phyloP scores from a whole-genome alignment of 2,113 vertebrate genomes.

The Lepus americanus region DNA sequence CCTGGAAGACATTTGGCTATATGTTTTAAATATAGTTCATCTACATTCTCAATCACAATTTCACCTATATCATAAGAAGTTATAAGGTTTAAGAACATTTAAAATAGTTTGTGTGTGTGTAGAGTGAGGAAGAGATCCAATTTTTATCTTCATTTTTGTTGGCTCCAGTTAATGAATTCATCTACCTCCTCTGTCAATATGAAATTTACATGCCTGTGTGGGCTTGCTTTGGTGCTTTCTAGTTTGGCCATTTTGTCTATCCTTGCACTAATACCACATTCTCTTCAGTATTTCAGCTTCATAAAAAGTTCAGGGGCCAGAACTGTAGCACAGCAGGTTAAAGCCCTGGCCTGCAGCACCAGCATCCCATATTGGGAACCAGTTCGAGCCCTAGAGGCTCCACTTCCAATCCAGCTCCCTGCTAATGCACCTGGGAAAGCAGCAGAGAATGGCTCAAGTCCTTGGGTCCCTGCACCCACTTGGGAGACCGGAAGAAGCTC shows the following conservation, averaged over 20 bases:
- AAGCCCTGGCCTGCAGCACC: too few relatives aligned
- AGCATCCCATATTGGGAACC: too few relatives aligned
- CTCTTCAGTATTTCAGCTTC: background rate
- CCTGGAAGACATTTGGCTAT: background rate
- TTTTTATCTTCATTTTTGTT: background rate
- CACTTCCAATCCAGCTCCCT: too few relatives aligned
- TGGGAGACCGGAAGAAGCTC: too few relatives aligned
- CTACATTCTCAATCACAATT: background rate
- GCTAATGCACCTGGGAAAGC: too few relatives aligned
- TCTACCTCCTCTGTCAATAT: background rate
- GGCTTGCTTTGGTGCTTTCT: background rate
- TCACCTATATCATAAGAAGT: background rate
- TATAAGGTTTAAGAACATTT: background rate
- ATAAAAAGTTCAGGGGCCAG: background rate
- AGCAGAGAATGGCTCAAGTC: too few relatives aligned
- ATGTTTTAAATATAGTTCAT: too few relatives aligned
- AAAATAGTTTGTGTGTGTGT: background rate
- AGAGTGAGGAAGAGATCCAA: background rate
- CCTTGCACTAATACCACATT: background rate
- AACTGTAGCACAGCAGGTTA: too few relatives aligned
- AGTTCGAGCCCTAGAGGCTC: too few relatives aligned
- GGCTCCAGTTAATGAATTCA: background rate
- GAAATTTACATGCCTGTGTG: background rate
- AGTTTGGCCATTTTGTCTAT: background rate
- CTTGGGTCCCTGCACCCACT: too few relatives aligned